These are phyloP conservation scores for Zosterops japonicus DNA, from an alignment of 2,113 vertebrate species.

Conservation along the genomic window DNA sequence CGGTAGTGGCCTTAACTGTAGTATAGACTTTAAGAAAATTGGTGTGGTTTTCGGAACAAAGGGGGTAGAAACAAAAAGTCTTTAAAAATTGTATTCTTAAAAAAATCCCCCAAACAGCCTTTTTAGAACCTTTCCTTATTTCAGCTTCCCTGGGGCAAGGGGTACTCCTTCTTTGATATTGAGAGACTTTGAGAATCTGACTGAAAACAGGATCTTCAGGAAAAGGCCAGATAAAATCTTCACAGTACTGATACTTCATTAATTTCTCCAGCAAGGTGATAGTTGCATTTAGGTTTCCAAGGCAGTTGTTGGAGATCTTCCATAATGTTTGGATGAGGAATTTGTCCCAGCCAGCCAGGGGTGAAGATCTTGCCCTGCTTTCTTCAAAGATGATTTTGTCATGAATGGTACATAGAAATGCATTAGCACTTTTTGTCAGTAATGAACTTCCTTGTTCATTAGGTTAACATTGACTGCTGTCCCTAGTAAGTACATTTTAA, in stretches of 20 bases:
- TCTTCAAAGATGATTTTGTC: constrained; percentile 29
- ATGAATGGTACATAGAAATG: not conserved
- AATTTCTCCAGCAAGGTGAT: not conserved
- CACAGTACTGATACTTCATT: not conserved
- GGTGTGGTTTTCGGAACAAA: not conserved
- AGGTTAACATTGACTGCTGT: constrained; percentile 46
- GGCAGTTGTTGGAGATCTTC: not conserved
- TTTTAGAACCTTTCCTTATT: not conserved
- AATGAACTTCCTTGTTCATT: constrained; percentile 48
- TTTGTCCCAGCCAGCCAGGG: not conserved
- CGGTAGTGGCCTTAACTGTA: not conserved
- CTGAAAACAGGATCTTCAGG: not conserved
- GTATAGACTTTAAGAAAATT: not conserved
- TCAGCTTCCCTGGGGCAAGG: not conserved
- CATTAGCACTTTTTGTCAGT: constrained; percentile 37
- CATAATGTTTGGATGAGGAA: not conserved
- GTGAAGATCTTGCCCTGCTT: not conserved
- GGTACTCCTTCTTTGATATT: not conserved
- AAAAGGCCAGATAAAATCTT: not conserved
- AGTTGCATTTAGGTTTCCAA: not conserved
- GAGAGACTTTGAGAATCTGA: not conserved
- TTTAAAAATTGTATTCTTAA: not conserved
- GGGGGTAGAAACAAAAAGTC: not conserved
- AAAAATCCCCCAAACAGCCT: not conserved
- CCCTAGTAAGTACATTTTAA: constrained; percentile 56